phyloP scores from a whole-genome alignment of 2,113 vertebrate genomes.

The Marmota flaviventris region DNA sequence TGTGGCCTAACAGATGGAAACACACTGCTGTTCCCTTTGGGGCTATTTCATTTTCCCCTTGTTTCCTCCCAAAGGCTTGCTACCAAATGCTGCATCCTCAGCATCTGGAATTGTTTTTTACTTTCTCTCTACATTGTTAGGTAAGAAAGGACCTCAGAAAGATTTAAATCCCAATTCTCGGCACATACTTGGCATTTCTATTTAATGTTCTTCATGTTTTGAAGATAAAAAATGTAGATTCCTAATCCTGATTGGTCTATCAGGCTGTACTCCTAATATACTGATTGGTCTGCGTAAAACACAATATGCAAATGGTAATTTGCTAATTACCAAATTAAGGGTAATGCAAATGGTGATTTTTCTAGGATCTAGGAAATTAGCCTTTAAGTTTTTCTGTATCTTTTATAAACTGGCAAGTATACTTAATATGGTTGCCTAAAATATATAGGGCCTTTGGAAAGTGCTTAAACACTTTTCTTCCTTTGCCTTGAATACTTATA shows the following conservation, averaged over 20 bases:
- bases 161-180: background rate
- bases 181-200: background rate
- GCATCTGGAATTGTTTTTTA: constrained; percentile 46
- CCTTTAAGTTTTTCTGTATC: background rate
- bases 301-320: background rate
- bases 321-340: background rate
- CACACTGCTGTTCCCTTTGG: background rate
- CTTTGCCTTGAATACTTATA: background rate
- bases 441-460: background rate
- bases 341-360: background rate
- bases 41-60: background rate
- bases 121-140: background rate
- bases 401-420: background rate
- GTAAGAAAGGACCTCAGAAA: background rate
- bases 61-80: background rate
- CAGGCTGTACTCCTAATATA: background rate
- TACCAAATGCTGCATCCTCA: constrained; percentile 3
- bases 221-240: background rate
- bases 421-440: background rate
- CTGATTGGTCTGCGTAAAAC: background rate
- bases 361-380: background rate
- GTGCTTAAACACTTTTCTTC: background rate
- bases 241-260: background rate
- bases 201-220: constrained; percentile 12
- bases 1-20: background rate